These are phyloP conservation scores for Toxotes chatareus DNA, from an alignment of 2,113 vertebrate species.

Conservation along the genomic window DNA sequence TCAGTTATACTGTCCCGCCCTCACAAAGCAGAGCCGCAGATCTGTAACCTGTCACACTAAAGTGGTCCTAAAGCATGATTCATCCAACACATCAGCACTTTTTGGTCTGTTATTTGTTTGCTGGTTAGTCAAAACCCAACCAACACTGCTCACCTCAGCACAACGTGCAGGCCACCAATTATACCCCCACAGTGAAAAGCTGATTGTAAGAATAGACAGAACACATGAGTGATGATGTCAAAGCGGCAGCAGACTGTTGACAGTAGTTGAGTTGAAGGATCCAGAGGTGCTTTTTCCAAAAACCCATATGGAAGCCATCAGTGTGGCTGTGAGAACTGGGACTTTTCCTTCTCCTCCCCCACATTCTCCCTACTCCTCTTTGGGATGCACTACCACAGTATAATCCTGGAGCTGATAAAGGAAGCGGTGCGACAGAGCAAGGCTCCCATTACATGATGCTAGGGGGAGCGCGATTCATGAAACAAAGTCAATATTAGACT, in stretches of 20 bases:
- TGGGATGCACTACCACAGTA: conserved; percentile 68
- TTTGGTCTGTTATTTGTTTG: conserved; percentile 53
- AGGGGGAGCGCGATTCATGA: conserved; percentile 48
- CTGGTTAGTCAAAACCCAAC: conserved; percentile 43
- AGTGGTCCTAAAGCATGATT: conserved; percentile 51
- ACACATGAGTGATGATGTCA: conserved; percentile 61
- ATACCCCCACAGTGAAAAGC: conserved; percentile 41
- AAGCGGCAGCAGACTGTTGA: conserved; percentile 67
- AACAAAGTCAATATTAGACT: conserved; percentile 68
- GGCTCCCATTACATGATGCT: conserved; percentile 63
- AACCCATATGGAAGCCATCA: conserved; percentile 84
- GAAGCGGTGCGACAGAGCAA: conserved; percentile 39
- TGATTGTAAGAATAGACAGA: conserved; percentile 51
- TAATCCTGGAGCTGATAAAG: conserved; percentile 72
- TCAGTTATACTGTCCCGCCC: background rate
- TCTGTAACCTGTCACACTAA: conserved; percentile 29
- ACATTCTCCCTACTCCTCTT: conserved; percentile 64
- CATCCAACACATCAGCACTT: conserved; percentile 48
- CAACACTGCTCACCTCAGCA: conserved; percentile 62
- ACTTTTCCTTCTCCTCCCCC: conserved; percentile 79
- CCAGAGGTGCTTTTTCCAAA: conserved; percentile 66
- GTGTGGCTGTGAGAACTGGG: conserved; percentile 76
- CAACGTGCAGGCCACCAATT: conserved; percentile 48
- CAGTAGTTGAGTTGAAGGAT: conserved; percentile 61
- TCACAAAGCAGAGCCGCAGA: background rate